Evolutionary conservation across 2,888 invertebrate genomes (phyloP).

Genomic region (Ditula angustiorana): DNA sequence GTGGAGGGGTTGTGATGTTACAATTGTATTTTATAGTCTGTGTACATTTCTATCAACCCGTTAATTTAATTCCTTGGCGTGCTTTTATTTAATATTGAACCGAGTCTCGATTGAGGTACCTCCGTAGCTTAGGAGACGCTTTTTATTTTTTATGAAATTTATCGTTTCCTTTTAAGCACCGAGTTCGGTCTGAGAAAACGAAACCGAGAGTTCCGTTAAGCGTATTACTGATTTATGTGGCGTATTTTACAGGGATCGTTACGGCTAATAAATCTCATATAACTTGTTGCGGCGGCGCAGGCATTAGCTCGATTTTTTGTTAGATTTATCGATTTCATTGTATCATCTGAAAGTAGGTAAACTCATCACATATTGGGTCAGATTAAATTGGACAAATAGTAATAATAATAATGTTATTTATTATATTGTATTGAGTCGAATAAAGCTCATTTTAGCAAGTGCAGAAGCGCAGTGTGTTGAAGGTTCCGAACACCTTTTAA

Average conservation of each 20-base stretch:
- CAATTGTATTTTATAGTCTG: too few relatives aligned
- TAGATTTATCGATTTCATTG: slow-evolving; percentile 10
- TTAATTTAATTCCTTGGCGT: slow-evolving; percentile 18
- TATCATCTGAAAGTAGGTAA: too few relatives aligned
- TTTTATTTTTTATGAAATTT: slow-evolving; percentile 50
- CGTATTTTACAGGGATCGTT: slow-evolving; percentile 72
- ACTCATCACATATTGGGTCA: background rate
- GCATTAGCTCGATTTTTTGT: slow-evolving; percentile 56
- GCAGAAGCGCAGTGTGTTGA: too few relatives aligned
- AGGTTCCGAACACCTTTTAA: too few relatives aligned
- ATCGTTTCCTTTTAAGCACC: slow-evolving; percentile 51
- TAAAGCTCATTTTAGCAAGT: too few relatives aligned
- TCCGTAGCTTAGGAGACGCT: slow-evolving; percentile 19
- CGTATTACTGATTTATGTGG: slow-evolving; percentile 69
- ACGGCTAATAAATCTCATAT: slow-evolving; percentile 75
- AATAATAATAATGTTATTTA: too few relatives aligned
- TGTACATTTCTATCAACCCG: background rate
- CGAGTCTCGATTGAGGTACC: slow-evolving; percentile 15
- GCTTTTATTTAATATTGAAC: too few relatives aligned
- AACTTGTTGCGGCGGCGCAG: slow-evolving; percentile 69
- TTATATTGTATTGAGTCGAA: too few relatives aligned
- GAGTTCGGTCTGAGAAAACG: slow-evolving; percentile 34
- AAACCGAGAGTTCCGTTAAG: slow-evolving; percentile 52
- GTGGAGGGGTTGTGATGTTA: too few relatives aligned
- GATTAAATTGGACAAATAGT: too few relatives aligned